Conservation (phyloP, 2,797 vertebrate genomes). For the Poecilia picta region DNA sequence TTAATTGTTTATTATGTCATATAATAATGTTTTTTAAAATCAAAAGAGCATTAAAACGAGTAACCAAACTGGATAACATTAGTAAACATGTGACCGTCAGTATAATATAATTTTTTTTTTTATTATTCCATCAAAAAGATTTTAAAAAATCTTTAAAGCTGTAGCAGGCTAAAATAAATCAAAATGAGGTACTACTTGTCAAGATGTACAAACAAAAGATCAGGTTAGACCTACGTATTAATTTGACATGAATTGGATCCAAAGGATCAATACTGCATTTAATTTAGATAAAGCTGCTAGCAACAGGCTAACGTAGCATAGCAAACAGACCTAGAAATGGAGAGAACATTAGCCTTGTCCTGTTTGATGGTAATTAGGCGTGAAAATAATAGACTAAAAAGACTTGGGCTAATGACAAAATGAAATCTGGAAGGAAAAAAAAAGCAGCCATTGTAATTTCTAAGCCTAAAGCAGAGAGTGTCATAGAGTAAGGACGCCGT, state of each 20-base stretch:
- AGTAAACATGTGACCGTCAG: background rate
- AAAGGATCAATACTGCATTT: background rate
- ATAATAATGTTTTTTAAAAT: background rate
- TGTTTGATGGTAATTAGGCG: background rate
- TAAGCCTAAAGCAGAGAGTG: constrained; percentile 13
- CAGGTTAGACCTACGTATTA: background rate
- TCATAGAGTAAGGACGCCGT: constrained; percentile 18
- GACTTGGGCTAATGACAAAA: background rate
- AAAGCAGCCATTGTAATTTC: background rate
- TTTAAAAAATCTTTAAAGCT: background rate
- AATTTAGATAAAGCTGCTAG: background rate
- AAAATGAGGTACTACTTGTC: background rate
- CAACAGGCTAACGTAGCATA: background rate
- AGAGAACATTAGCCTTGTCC: background rate
- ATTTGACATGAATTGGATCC: background rate
- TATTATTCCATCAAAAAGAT: background rate
- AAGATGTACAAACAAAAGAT: background rate
- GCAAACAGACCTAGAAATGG: background rate
- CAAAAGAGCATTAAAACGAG: background rate
- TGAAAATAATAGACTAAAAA: background rate
- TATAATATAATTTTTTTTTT: too few species aligned
- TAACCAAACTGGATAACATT: background rate
- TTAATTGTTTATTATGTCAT: too few species aligned
- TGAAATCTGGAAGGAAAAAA: background rate
- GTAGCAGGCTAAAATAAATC: background rate